Percentiles rank a stretch among this genome's conserved stretches.
These are phyloP conservation scores for Varroa destructor DNA, from an alignment of 1,140 invertebrate genomes.

Conservation along the genomic window DNA sequence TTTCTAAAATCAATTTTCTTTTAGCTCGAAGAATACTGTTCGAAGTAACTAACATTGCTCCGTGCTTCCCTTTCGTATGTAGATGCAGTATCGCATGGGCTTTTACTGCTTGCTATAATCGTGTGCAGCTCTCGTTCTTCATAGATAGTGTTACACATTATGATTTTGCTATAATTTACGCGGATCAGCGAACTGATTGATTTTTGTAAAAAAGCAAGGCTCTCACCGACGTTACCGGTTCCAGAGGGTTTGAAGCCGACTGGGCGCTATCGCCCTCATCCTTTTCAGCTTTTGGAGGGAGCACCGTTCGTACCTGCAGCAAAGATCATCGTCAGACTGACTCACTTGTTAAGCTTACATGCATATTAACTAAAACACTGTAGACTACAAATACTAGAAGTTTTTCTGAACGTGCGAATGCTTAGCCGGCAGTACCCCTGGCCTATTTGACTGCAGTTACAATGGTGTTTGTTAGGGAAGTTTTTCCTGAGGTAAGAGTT, in stretches of 20 bases:
- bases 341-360: neutral
- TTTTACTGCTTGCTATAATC: too few relatives aligned
- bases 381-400: neutral
- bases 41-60: too few relatives aligned
- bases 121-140: too few relatives aligned
- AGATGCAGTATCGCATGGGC: too few relatives aligned
- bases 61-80: too few relatives aligned
- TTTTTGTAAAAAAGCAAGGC: too few relatives aligned
- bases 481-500: neutral
- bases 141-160: too few relatives aligned
- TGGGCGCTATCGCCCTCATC: slow-evolving; percentile 2
- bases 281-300: slow-evolving; percentile 6
- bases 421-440: neutral
- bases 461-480: neutral
- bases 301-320: slow-evolving; percentile 4
- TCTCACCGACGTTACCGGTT: neutral
- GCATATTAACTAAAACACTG: neutral
- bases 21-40: too few relatives aligned
- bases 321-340: neutral
- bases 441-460: neutral
- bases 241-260: neutral
- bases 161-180: too few relatives aligned
- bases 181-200: too few relatives aligned
- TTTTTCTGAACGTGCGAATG: neutral
- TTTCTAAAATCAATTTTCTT: too few relatives aligned